These are phyloP conservation scores for Drosophila ironensis DNA, from an alignment of 1,140 invertebrate species.

Conservation along the genomic window DNA sequence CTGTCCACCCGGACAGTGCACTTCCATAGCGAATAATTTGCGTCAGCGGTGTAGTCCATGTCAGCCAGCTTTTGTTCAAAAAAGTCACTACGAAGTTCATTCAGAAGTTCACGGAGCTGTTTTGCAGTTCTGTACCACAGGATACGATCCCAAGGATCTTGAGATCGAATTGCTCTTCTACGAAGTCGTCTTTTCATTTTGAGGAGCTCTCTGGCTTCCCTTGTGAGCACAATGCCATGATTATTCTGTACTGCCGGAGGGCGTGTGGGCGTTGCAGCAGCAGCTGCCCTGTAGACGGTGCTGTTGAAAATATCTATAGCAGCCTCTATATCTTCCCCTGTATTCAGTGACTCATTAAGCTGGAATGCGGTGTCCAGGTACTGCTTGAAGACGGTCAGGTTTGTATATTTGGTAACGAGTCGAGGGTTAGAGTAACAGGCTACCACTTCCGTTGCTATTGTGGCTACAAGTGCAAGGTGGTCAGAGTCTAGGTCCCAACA, in stretches of 20 bases:
- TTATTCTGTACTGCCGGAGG: not conserved
- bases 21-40: slow-evolving; percentile 18
- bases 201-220: not conserved
- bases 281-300: slow-evolving; percentile 17
- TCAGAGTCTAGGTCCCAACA: slow-evolving; percentile 19
- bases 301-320: not conserved
- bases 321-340: slow-evolving; percentile 4
- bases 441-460: not conserved
- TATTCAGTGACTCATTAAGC: not conserved
- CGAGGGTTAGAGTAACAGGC: not conserved
- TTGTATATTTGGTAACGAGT: slow-evolving; percentile 7
- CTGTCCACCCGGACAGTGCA: slow-evolving; percentile 3
- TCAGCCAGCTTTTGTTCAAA: slow-evolving; percentile 15
- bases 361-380: not conserved
- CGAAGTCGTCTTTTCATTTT: not conserved
- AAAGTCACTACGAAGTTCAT: slow-evolving; percentile 1
- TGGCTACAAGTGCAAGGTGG: not conserved
- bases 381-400: not conserved
- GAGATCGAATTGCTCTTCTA: not conserved
- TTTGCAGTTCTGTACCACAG: slow-evolving; percentile 1
- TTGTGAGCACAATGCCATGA: not conserved
- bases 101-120: not conserved
- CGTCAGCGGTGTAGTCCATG: slow-evolving; percentile 10
- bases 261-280: not conserved
- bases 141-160: not conserved